A percentile compares a stretch with the other conserved stretches of the same genome.
These are phyloP conservation scores for Girardia tigrina DNA, from an alignment of 2,888 invertebrate species.

Conservation along the genomic window DNA sequence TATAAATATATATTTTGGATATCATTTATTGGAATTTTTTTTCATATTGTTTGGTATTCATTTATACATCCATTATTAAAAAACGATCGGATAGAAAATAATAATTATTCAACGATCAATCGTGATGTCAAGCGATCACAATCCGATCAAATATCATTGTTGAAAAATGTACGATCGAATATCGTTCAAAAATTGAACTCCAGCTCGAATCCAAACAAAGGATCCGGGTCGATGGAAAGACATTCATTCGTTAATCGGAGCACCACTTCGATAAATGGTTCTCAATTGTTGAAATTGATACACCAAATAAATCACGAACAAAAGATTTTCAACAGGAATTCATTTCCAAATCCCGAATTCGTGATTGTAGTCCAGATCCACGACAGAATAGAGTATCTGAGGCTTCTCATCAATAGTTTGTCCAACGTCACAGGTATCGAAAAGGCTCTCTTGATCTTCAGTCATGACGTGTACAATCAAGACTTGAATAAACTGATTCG, in stretches of 20 bases:
- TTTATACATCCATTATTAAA: too few relatives aligned
- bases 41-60: too few relatives aligned
- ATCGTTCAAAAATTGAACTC: background rate
- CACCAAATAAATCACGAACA: background rate
- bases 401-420: background rate
- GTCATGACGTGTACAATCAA: background rate
- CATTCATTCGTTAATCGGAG: background rate
- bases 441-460: background rate
- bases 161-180: background rate
- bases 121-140: too few relatives aligned
- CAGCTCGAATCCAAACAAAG: background rate
- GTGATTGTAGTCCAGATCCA: background rate
- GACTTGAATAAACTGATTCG: background rate
- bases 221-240: background rate
- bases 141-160: too few relatives aligned
- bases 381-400: background rate
- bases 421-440: background rate
- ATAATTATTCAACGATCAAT: too few relatives aligned
- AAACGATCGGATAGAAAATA: too few relatives aligned
- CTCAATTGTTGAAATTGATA: background rate
- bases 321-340: background rate
- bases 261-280: background rate
- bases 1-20: too few relatives aligned
- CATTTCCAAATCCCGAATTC: constrained; percentile 4
- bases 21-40: too few relatives aligned